Percentiles rank a stretch among this genome's conserved stretches.
These are phyloP conservation scores for Alviniconcha marisindica DNA, from an alignment of 1,140 invertebrate genomes.

Conservation along the genomic window DNA sequence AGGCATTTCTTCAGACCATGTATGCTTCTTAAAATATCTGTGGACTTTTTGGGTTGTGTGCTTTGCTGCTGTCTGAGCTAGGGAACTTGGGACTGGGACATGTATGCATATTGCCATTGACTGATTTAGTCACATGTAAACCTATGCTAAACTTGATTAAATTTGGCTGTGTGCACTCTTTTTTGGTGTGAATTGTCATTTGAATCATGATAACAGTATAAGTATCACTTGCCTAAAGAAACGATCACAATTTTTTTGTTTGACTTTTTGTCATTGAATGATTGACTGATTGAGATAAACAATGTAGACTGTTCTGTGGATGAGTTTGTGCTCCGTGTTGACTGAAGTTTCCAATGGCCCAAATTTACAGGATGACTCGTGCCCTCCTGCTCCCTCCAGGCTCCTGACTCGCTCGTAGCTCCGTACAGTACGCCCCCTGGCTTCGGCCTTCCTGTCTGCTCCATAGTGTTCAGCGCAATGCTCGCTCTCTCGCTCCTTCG, in stretches of 20 bases:
- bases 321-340: background rate
- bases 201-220: background rate
- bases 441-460: conserved; percentile 22
- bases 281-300: no score
- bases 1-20: no score
- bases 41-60: no score
- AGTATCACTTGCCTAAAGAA: background rate
- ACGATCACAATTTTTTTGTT: background rate
- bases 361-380: conserved; percentile 22
- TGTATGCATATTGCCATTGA: no score
- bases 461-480: background rate
- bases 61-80: no score
- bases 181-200: no score
- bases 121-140: no score
- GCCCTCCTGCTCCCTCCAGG: conserved; percentile 20
- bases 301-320: background rate
- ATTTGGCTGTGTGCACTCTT: no score
- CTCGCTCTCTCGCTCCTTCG: conserved; percentile 20
- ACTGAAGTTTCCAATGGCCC: conserved; percentile 4
- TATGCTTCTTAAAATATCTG: no score
- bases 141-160: no score
- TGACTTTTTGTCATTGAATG: background rate
- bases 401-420: conserved; percentile 9
- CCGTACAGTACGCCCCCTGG: conserved; percentile 7
- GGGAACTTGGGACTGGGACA: no score